Base-by-base conservation (phyloP, 2,113 vertebrate genomes). In the Lipophrys pholis region DNA sequence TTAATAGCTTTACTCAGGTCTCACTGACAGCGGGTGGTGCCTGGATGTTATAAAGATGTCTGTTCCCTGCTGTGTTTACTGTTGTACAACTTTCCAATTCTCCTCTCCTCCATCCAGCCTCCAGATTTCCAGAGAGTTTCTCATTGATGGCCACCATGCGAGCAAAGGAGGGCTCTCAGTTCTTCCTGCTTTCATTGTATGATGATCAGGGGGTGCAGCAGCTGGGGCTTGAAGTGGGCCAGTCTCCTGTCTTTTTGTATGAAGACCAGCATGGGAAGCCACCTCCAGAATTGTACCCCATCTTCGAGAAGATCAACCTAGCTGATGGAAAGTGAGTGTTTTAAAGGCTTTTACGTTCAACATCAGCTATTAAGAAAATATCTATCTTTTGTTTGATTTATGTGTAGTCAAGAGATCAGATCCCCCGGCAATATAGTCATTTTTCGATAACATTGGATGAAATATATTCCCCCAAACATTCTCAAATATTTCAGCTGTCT, bases 311-410 rank as follows among this genome's bases (percentile, higher is more conserved):
- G 61, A 74, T 96, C 88, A 95, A 95, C 90, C 83, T 97, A 60
- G 91, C 93, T 0, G 97, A 98, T 4, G 96, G 97, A 92, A 95
- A 94, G 97, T 97, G 88, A 90, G 96, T 92, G 17, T 8, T 67
- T 46, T 43, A 1, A 69, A 12, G 15, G 12, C 3, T 12, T 59
- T 12, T 61, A 12, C 59, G 8, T 5, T 45, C 58, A 43, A 38
- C 0, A 65, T 3, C 7, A 49, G 1, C 43, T 67, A 35, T 55
- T 6, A 55, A 46, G 48, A 2, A 64, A 14, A 36, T 6, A 51
- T 35, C n/a, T 58, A 6, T 2, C 51, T 8, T 30, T 36, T 8
- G 46, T 15, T 49, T 50, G 42, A 50, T 67, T 61, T 56, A 14
- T 66, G 14, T 50, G n/a, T 38, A 12, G 51, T n/a, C 6, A 46